Evolutionary conservation across 35 echinoderm and acorn worm genomes (phyloP), one percentile per base, ranked within the genome.

Genomic region (Acanthaster planci): DNA sequence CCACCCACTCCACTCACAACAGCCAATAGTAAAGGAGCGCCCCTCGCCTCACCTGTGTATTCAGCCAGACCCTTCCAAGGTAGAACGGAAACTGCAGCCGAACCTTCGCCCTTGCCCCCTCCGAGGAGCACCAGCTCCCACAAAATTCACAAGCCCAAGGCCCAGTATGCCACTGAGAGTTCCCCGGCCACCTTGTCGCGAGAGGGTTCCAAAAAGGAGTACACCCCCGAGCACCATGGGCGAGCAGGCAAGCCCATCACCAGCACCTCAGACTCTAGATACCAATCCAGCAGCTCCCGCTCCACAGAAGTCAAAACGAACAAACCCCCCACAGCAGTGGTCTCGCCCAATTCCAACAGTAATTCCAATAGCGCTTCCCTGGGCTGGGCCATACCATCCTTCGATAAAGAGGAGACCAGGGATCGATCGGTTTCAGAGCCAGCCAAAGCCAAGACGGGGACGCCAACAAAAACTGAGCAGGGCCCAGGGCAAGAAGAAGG

Each of bases 31-130:
- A 35, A 86, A 78, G 75, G 64, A 86, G 64, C 64, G 1, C 64
- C 64, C 16, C 64, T 92, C 23, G 67, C 47, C 16, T 75, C 84
- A n/a, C 58, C 90, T 76, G 84, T 80, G 30, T 92, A 92, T 57
- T 81, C 84, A 15, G 84, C 90, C n/a, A 86, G 84, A 76, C 90
- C 90, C 22, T 92, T 82, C 79, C 40, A 59, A n/a, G 80, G 87
- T 31, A 84, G 67, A 58, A 54, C 3, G 39, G 67, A 77, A 81
- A 60, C 35, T 40, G 64, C 59, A 42, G 60, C 17, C 19, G 60
- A 92, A 76, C 52, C 67, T 47, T 44, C 80, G 42, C 64, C 64
- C 2, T 19, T 83, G 37, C 56, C 85, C 55, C 84, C 84, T 30
- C 40, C 58, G 17, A 80, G 60, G 35, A 44, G 77, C 3, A 10